Percentiles rank a stretch among this genome's conserved stretches.
Conservation (phyloP, 2,888 invertebrate genomes). For the Shargacucullia verbasci region DNA sequence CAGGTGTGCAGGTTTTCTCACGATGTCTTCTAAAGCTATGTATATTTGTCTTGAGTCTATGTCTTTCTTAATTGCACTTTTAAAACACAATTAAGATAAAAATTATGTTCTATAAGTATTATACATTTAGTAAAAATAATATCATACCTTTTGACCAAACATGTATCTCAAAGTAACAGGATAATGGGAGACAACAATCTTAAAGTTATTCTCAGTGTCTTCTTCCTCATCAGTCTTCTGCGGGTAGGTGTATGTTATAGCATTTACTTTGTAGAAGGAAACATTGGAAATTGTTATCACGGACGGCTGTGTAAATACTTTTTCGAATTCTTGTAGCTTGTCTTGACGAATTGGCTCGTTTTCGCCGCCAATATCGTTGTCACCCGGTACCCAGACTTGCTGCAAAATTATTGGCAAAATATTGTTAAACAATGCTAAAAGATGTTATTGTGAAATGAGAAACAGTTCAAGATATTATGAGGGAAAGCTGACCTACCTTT, state of each 20-base stretch:
- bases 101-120: no score
- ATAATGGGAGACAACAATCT: conserved; percentile 93
- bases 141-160: conserved; percentile 80
- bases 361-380: conserved; percentile 99
- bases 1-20: no score
- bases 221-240: conserved; percentile 69
- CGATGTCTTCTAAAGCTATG: no score
- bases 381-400: conserved; percentile 97
- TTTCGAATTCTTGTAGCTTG: conserved; percentile 93
- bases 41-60: no score
- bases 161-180: conserved; percentile 84
- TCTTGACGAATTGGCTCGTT: conserved; percentile 91
- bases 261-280: conserved; percentile 93
- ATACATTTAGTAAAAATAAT: no score
- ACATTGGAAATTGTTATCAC: conserved; percentile 90
- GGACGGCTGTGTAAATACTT: conserved; percentile 92
- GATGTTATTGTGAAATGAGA: no score
- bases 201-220: conserved; percentile 81
- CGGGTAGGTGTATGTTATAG: conserved; percentile 91
- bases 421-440: no score
- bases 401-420: conserved; percentile 70
- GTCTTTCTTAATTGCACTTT: no score
- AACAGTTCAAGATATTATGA: no score
- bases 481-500: no score
- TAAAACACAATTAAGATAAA: not conserved